A percentile compares a stretch with the other conserved stretches of the same genome.
These are phyloP conservation scores for Microcebus lehilahytsara DNA, from an alignment of 2,113 vertebrate genomes.

Conservation along the genomic window DNA sequence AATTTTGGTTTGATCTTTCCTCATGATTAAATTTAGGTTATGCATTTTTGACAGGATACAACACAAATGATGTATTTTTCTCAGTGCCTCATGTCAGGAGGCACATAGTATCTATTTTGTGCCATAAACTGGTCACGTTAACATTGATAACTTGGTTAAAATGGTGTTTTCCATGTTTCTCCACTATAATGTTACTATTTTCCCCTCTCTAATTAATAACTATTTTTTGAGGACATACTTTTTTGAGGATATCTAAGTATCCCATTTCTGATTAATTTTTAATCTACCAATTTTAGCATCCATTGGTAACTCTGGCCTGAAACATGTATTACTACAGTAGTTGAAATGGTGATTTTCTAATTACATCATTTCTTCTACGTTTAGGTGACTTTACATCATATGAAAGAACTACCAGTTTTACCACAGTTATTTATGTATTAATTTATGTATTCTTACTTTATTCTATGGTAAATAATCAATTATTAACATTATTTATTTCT, in stretches of 20 bases:
- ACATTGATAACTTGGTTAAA: neutral
- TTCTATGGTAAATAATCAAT: neutral
- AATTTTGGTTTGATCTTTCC: slow-evolving; percentile 20
- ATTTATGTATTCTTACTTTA: slow-evolving; percentile 19
- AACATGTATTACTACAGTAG: neutral
- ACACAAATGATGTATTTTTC: slow-evolving; percentile 9
- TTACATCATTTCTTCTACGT: neutral
- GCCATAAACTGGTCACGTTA: neutral
- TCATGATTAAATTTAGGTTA: slow-evolving; percentile 27
- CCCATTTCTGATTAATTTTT: neutral
- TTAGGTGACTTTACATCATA: neutral
- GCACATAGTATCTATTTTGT: neutral
- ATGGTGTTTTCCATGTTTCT: neutral
- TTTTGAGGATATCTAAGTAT: neutral
- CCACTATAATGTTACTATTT: neutral
- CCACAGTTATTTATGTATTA: neutral
- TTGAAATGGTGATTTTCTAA: neutral
- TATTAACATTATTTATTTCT: neutral
- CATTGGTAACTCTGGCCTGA: neutral
- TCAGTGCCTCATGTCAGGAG: neutral
- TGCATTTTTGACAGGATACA: neutral
- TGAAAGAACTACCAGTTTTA: neutral
- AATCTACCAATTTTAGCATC: neutral
- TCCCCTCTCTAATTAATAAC: neutral
- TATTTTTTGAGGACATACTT: neutral